Evolutionary conservation across 2,797 vertebrate species (phyloP).

Genomic region (Pelodytes ibericus): DNA sequence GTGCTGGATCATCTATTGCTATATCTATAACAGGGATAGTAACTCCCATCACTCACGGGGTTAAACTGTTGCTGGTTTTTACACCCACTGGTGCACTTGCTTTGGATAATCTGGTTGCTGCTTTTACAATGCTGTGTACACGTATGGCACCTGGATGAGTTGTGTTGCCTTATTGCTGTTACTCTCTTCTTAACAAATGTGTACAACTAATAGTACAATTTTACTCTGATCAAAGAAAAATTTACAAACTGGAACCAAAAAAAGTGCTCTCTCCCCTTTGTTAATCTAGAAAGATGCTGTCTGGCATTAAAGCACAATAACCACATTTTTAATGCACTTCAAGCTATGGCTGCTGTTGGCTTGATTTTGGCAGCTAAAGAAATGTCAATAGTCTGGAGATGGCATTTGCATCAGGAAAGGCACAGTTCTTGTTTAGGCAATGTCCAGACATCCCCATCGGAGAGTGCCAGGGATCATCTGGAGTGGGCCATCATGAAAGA

Average conservation of each 20-base stretch:
- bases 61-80: no score
- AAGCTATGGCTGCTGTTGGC: slow-evolving; percentile 38
- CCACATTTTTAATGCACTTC: slow-evolving; percentile 50
- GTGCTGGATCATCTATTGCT: background rate
- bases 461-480: background rate
- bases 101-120: background rate
- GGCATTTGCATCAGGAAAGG: slow-evolving; percentile 61
- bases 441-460: background rate
- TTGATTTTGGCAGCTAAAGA: slow-evolving; percentile 40
- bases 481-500: background rate
- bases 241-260: slow-evolving; percentile 4
- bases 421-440: slow-evolving; percentile 57
- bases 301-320: slow-evolving; percentile 55
- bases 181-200: slow-evolving; percentile 14
- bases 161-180: background rate
- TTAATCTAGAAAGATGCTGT: background rate
- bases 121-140: background rate
- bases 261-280: slow-evolving; percentile 19
- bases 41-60: no score
- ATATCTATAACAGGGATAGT: background rate
- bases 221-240: background rate
- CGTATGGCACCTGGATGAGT: background rate
- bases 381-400: background rate
- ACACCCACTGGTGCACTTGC: background rate
- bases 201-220: slow-evolving; percentile 13